phyloP scores from a whole-genome alignment of 2,797 vertebrate genomes.

The Falco berigora region DNA sequence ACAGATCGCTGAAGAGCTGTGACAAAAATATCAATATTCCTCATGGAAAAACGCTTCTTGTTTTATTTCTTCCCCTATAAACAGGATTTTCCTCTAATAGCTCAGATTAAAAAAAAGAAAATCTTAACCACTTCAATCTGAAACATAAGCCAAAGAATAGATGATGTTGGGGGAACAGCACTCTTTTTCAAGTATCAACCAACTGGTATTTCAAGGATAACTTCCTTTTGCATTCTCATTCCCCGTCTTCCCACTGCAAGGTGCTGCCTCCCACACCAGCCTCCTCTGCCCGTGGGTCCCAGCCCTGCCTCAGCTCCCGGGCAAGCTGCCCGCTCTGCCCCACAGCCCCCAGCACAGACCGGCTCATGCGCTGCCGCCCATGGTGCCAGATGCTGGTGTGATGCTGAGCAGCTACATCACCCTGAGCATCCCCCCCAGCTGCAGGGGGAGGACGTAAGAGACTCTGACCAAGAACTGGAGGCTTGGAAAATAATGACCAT shows the following conservation, averaged over 20 bases:
- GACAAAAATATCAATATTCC: background rate
- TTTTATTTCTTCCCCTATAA: background rate
- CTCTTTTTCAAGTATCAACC: background rate
- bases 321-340: background rate
- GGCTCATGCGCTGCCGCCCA: background rate
- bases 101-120: background rate
- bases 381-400: too few species aligned
- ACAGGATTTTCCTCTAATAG: background rate
- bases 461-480: accelerated
- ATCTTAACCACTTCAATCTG: background rate
- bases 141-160: background rate
- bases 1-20: background rate
- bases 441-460: background rate
- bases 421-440: background rate
- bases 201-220: background rate
- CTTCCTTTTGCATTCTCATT: background rate
- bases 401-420: background rate
- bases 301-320: background rate
- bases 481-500: too few species aligned
- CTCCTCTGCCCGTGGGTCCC: accelerated
- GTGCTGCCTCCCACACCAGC: background rate
- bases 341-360: background rate
- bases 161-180: background rate
- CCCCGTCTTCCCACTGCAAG: accelerated
- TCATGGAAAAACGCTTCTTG: background rate